A percentile compares a stretch with the other conserved stretches of the same genome.
These are phyloP conservation scores for Prenolepis imparis DNA, from an alignment of 2,888 invertebrate species.

Conservation along the genomic window DNA sequence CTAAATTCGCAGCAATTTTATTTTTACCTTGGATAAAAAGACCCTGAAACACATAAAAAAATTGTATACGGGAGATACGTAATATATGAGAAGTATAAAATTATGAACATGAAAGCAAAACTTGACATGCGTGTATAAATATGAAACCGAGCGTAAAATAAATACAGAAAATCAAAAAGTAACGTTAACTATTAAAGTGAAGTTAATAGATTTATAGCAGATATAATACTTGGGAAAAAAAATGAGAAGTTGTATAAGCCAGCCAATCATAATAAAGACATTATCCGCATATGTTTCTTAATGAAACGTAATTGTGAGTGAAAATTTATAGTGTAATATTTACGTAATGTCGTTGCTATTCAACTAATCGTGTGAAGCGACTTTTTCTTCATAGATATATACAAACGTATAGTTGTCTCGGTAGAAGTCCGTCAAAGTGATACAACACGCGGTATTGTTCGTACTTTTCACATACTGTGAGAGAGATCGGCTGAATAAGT, in stretches of 20 bases:
- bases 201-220: neutral
- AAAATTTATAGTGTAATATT: conserved; percentile 24
- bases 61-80: neutral
- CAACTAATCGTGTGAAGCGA: conserved; percentile 23
- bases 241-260: conserved; percentile 10
- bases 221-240: neutral
- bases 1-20: conserved; percentile 10
- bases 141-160: neutral
- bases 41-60: neutral
- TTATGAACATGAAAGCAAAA: conserved; percentile 1
- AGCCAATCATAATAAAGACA: neutral
- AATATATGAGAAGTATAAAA: conserved; percentile 5
- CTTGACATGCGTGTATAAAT: neutral
- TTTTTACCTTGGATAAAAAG: conserved; percentile 15
- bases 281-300: conserved; percentile 12
- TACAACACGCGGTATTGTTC: neutral
- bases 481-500: neutral
- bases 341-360: conserved; percentile 35
- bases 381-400: conserved; percentile 6
- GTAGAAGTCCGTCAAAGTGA: neutral
- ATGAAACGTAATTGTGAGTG: conserved; percentile 5
- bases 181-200: neutral
- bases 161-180: neutral
- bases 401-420: conserved; percentile 1
- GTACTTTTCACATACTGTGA: conserved; percentile 5